A percentile compares a stretch with the other conserved stretches of the same genome.
phyloP scores from a whole-genome alignment of 1,140 invertebrate species.

The Cotesia chilonis region DNA sequence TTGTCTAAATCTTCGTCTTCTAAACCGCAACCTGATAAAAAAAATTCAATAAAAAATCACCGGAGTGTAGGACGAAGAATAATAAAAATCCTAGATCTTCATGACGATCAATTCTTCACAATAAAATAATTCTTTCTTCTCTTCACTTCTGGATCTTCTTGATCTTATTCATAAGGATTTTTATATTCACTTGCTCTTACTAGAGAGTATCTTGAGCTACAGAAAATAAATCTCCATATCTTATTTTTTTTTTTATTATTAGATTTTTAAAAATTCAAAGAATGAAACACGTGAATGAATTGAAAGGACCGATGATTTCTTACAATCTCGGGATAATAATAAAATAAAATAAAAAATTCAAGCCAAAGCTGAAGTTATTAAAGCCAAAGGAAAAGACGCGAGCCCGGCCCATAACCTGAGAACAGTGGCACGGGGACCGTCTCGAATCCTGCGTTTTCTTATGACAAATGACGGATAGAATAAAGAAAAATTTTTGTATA shows the following conservation, averaged over 20 bases:
- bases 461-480: slow-evolving; percentile 3
- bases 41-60: not conserved
- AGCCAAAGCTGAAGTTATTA: slow-evolving; percentile 8
- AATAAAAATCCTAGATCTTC: slow-evolving; percentile 33
- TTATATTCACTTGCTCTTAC: not conserved
- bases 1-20: too few relatives aligned
- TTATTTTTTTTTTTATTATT: slow-evolving; percentile 43
- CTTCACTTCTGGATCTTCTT: slow-evolving; percentile 1
- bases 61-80: not conserved
- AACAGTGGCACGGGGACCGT: slow-evolving; percentile 47
- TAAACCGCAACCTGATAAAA: too few relatives aligned
- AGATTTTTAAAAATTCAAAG: slow-evolving; percentile 40
- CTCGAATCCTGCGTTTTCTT: slow-evolving; percentile 48
- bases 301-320: slow-evolving; percentile 48
- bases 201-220: slow-evolving; percentile 11
- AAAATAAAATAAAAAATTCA: slow-evolving; percentile 25
- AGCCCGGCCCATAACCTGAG: slow-evolving; percentile 21
- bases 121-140: slow-evolving; percentile 14
- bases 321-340: slow-evolving; percentile 23
- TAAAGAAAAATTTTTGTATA: slow-evolving; percentile 9
- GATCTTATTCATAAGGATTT: slow-evolving; percentile 1
- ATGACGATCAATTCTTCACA: slow-evolving; percentile 47
- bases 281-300: slow-evolving; percentile 30
- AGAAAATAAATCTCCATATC: slow-evolving; percentile 56
- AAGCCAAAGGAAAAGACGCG: slow-evolving; percentile 1